Evolutionary conservation across 2,888 invertebrate genomes (phyloP), one percentile per base, ranked within the genome.

Genomic region (Conomelus anceps): DNA sequence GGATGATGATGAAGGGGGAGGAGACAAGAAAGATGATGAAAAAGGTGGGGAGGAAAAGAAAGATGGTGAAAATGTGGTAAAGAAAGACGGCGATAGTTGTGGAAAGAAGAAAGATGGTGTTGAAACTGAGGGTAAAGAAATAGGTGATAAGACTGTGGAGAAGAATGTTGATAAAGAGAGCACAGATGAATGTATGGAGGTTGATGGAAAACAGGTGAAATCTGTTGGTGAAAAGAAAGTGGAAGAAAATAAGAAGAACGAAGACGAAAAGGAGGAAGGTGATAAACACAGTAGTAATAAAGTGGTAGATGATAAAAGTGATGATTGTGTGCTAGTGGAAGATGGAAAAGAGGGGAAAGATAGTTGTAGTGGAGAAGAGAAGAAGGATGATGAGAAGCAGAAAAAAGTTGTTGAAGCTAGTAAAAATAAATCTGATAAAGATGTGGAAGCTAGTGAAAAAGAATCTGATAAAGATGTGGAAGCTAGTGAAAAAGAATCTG

Each of bases 221-320:
- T n/a, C n/a, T n/a, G n/a, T n/a, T n/a, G n/a, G n/a, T n/a, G 63
- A 34, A 17, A 9, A 34, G 13, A 34, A 17, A 34, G 9, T 34
- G 34, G 34, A 34, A 17, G 13, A 34, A 34, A 34, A 17, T 34
- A 17, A 34, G 17, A 34, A 34, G 34, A 34, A 34, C 7, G 34
- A 9, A 1, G 34, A 3, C 17, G 34, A 34, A 1, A 17, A 34
- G 17, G 13, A 34, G 1, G 34, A 1, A 34, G 90, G 90, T 41
- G 90, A 85, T 22, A 89, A 89, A 87, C 90, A 90, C 11, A 89
- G 87, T 88, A 85, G 41, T 87, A 90, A 29, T 85, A 89, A 90
- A 34, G 85, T 88, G 88, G 88, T 89, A 29, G 89, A 90, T 89
- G 92, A 92, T 92, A 86, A 92, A 23, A 26, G 88, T 29, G 63